Evolutionary conservation across 2,888 invertebrate species (phyloP), one percentile per base, ranked within the genome.

Genomic region (Punctoribates punctum): DNA sequence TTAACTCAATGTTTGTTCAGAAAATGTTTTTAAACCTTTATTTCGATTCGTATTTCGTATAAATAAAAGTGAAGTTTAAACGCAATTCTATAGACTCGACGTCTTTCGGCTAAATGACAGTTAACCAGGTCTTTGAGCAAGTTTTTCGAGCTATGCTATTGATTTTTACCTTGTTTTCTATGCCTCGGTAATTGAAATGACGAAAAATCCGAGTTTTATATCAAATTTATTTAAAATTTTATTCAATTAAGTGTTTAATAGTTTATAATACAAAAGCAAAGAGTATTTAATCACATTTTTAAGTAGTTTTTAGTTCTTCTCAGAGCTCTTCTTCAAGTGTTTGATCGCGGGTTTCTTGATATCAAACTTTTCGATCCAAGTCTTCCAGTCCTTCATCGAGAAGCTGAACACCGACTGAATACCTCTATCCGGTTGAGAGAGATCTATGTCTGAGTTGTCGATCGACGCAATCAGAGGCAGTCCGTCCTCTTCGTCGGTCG

Each of bases 271-370:
- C n/a, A n/a, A n/a, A n/a, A n/a, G n/a, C n/a, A n/a, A n/a, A n/a
- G n/a, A n/a, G n/a, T n/a, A n/a, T n/a, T n/a, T n/a, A n/a, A n/a
- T n/a, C n/a, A n/a, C n/a, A n/a, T n/a, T n/a, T n/a, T n/a, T n/a
- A n/a, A n/a, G n/a, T n/a, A n/a, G n/a, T n/a, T n/a, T n/a, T 42
- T 13, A 11, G 42, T 11, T 60, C 25, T 27, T 2, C 20, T 60
- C 34, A 1, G 29, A 34, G 3, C 1, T 11, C 70, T 70, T 70
- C 38, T 70, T 70, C 70, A 15, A 5, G 46, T 70, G 70, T 70
- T 25, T 70, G 23, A 70, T 70, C 42, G 70, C 70, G 1, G 70
- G 23, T 46, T 70, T 70, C 11, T 70, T 70, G 1, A 70, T 70
- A 0, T 70, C 70, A 46, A 70, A 70, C 70, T 11, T 70, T 15